phyloP scores from a whole-genome alignment of 2,113 vertebrate genomes.

The Rhabdornis inornatus region DNA sequence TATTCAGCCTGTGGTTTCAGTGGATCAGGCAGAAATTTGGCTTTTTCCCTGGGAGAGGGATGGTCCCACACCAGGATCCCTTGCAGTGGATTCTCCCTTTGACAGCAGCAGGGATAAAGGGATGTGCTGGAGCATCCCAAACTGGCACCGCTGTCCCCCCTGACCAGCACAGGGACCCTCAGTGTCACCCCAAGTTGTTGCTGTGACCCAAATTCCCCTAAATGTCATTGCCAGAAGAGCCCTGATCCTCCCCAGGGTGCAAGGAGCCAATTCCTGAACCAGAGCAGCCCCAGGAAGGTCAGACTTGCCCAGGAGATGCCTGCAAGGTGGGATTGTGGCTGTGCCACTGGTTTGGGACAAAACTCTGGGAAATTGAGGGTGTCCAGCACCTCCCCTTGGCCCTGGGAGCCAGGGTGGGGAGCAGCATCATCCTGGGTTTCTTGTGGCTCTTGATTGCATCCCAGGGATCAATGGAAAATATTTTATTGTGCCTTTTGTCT shows the following conservation, averaged over 20 bases:
- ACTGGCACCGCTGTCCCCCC: background rate
- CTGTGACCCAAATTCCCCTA: background rate
- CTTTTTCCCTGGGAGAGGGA: background rate
- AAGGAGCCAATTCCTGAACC: background rate
- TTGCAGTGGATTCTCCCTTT: background rate
- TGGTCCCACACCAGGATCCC: background rate
- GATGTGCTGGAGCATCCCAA: background rate
- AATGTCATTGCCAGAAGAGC: fast-evolving
- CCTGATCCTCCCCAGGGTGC: background rate
- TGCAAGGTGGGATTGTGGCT: background rate
- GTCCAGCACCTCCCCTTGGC: background rate
- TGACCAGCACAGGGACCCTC: fast-evolving
- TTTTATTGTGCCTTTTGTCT: conserved; percentile 40
- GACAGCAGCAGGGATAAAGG: background rate
- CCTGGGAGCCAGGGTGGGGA: fast-evolving
- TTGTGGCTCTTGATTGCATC: background rate
- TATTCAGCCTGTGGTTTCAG: background rate
- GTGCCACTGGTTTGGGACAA: background rate
- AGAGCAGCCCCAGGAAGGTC: background rate
- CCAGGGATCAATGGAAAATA: conserved; percentile 4
- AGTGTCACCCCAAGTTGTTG: fast-evolving
- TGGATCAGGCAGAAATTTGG: background rate
- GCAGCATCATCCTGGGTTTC: background rate
- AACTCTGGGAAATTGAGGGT: fast-evolving
- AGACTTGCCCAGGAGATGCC: background rate